A percentile compares a stretch with the other conserved stretches of the same genome.
Evolutionary conservation across 1,140 invertebrate species (phyloP).

Genomic region (Drosophila tropicalis): DNA sequence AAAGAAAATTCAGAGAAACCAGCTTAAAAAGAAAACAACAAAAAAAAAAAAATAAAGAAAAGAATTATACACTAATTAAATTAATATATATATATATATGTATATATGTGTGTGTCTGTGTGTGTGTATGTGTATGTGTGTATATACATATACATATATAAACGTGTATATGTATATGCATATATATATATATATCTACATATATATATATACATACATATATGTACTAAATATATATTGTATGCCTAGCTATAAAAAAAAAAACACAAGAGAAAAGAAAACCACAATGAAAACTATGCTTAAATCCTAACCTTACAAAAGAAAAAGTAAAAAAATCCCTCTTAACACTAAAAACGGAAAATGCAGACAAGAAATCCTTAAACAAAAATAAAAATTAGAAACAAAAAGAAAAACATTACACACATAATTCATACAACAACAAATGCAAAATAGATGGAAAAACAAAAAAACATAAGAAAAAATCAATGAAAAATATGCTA

Average conservation of each 20-base stretch:
- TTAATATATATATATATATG: constrained; percentile 42
- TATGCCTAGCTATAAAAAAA: constrained; percentile 66
- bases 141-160: constrained; percentile 35
- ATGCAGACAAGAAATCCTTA: constrained; percentile 48
- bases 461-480: constrained; percentile 25
- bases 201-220: constrained; percentile 41
- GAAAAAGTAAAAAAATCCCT: not conserved
- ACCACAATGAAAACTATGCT: constrained; percentile 60
- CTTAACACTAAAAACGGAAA: constrained; percentile 40
- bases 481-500: constrained; percentile 24
- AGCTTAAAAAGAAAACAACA: constrained; percentile 22
- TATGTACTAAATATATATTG: constrained; percentile 64
- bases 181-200: constrained; percentile 31
- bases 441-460: constrained; percentile 23
- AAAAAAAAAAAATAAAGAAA: too few relatives aligned
- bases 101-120: not conserved
- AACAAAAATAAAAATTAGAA: constrained; percentile 18
- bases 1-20: not conserved
- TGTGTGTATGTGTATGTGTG: not conserved
- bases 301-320: constrained; percentile 68
- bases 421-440: constrained; percentile 13
- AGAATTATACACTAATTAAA: constrained; percentile 47
- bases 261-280: constrained; percentile 56
- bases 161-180: constrained; percentile 11
- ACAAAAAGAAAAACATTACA: too few relatives aligned